phyloP scores from a whole-genome alignment of 2,113 vertebrate species.

The Probosciger aterrimus region DNA sequence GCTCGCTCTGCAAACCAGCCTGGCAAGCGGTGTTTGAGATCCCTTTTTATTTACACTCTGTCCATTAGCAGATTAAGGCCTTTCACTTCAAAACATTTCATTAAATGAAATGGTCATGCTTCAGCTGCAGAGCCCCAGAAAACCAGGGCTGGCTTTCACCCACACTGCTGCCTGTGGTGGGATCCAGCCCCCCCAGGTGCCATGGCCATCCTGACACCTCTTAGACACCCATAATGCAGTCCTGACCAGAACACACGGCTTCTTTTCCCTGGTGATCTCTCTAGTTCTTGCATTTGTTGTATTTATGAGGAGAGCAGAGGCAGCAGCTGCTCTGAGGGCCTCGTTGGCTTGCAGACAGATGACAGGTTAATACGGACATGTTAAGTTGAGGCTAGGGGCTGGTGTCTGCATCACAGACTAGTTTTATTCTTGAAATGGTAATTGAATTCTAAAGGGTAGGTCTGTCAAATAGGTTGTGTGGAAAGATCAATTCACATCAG shows the following conservation, averaged over 20 bases:
- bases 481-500: neutral
- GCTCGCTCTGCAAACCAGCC: neutral
- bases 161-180: rapidly evolving
- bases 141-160: neutral
- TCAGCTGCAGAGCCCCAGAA: neutral
- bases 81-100: neutral
- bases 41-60: neutral
- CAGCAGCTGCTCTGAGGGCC: neutral
- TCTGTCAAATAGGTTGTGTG: neutral
- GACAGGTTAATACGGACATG: neutral
- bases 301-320: neutral
- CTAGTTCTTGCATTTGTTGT: neutral
- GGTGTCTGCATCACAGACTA: neutral
- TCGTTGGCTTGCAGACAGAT: neutral
- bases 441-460: neutral
- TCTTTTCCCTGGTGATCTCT: neutral
- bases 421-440: neutral
- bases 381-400: neutral
- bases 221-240: rapidly evolving
- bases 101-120: rapidly evolving
- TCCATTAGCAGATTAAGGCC: neutral
- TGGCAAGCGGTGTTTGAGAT: rapidly evolving
- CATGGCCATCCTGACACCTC: rapidly evolving
- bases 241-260: rapidly evolving
- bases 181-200: neutral